These are phyloP conservation scores for Odontamblyopus lacepedii DNA, from an alignment of 2,797 vertebrate species.

Conservation along the genomic window DNA sequence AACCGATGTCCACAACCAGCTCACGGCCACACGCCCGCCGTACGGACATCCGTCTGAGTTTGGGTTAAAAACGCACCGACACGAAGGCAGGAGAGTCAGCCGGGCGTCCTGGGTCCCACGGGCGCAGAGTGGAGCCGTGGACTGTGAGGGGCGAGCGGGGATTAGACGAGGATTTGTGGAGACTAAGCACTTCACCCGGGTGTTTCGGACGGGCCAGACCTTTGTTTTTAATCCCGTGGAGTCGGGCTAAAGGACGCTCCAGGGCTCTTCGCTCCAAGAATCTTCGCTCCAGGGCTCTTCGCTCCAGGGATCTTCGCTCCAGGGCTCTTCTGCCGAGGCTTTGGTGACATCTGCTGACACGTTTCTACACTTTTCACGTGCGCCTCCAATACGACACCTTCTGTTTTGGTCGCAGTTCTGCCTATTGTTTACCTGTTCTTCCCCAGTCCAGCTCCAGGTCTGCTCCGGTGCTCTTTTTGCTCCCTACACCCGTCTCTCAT, in stretches of 20 bases:
- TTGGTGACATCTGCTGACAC: slow-evolving; percentile 46
- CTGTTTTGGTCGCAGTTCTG: too few relatives aligned
- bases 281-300: neutral
- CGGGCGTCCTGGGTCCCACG: slow-evolving; percentile 30
- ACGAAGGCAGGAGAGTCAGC: slow-evolving; percentile 32
- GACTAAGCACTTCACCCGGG: slow-evolving; percentile 15
- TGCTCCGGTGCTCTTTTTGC: too few relatives aligned
- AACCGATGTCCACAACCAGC: slow-evolving; percentile 31
- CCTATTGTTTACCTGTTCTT: too few relatives aligned
- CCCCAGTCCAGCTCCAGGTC: too few relatives aligned
- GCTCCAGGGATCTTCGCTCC: neutral
- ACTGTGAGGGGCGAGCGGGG: slow-evolving; percentile 33
- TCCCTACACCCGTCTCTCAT: too few relatives aligned
- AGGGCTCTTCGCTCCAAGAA: neutral
- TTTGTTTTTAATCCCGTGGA: slow-evolving; percentile 19
- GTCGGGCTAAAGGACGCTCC: neutral
- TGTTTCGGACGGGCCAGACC: slow-evolving; percentile 49
- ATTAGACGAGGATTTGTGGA: slow-evolving; percentile 77
- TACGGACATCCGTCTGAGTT: slow-evolving; percentile 49
- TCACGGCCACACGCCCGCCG: slow-evolving; percentile 46
- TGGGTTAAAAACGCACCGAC: slow-evolving; percentile 24
- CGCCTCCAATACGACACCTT: too few relatives aligned
- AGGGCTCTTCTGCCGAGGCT: neutral
- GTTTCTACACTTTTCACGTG: neutral
- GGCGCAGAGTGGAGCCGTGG: slow-evolving; percentile 43